phyloP scores from a whole-genome alignment of 1,140 invertebrate genomes.

The Halictus rubicundus region DNA sequence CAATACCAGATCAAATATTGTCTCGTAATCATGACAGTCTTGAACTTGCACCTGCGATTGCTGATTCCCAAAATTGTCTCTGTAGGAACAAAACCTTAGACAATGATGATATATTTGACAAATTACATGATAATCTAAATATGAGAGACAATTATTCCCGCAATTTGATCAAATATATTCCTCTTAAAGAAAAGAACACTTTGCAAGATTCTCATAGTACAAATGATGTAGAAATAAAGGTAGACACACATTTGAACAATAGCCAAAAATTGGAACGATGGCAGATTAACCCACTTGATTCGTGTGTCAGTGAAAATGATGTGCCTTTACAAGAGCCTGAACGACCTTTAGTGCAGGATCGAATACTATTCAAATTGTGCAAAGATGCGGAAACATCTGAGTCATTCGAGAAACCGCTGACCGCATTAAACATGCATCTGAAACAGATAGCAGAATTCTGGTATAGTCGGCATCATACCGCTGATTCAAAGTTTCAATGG shows the following conservation, averaged over 20 bases:
- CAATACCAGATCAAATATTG: conserved; percentile 21
- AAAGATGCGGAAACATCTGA: conserved; percentile 41
- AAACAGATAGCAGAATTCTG: conserved; percentile 58
- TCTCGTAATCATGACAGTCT: conserved; percentile 18
- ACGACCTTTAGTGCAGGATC: conserved; percentile 27
- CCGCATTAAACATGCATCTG: conserved; percentile 55
- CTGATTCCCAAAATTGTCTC: conserved; percentile 20
- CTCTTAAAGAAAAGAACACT: conserved; percentile 23
- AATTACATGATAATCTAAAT: conserved; percentile 33
- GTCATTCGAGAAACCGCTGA: conserved; percentile 44
- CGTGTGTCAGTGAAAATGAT: conserved; percentile 45
- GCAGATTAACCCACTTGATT: conserved; percentile 53
- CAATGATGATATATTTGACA: conserved; percentile 39
- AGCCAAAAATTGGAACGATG: conserved; percentile 43
- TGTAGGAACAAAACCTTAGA: conserved; percentile 34
- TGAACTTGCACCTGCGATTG: conserved; percentile 8
- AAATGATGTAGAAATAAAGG: conserved; percentile 6
- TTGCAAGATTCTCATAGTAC: conserved; percentile 30
- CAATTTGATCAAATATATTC: conserved; percentile 16
- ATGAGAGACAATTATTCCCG: conserved; percentile 25
- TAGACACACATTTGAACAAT: conserved; percentile 12
- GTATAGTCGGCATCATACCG: conserved; percentile 43
- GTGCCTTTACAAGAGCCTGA: conserved; percentile 52
- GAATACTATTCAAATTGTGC: conserved; percentile 42
- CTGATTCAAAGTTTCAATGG: conserved; percentile 61